Conservation (phyloP, 2,888 invertebrate genomes). For the Volucella inanis region DNA sequence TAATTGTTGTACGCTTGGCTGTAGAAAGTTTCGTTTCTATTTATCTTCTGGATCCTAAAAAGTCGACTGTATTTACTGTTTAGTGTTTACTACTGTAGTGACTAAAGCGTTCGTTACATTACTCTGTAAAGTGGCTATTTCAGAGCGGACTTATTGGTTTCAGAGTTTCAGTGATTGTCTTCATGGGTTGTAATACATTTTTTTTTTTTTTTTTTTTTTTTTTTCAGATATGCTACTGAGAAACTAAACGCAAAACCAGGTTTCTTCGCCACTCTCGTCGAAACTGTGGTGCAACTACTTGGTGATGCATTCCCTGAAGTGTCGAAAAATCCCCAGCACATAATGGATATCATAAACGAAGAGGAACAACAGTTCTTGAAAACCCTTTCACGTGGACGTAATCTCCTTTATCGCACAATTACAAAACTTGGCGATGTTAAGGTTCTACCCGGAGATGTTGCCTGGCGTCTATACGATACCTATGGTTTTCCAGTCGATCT, state of each 20-base stretch:
- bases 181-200: not conserved
- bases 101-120: too few relatives aligned
- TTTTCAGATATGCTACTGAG: slow-evolving; percentile 93
- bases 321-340: slow-evolving; percentile 93
- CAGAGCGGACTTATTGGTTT: too few relatives aligned
- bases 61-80: too few relatives aligned
- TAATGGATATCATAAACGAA: slow-evolving; percentile 97
- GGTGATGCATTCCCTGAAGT: slow-evolving; percentile 92
- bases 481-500: slow-evolving; percentile 99
- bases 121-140: too few relatives aligned
- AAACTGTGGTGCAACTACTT: slow-evolving; percentile 93
- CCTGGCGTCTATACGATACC: slow-evolving; percentile 99
- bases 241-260: slow-evolving; percentile 98
- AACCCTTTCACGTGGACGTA: slow-evolving; percentile 94
- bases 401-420: slow-evolving; percentile 95
- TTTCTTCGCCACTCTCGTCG: slow-evolving; percentile 94
- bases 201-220: slow-evolving; percentile 7
- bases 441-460: slow-evolving; percentile 95
- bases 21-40: too few relatives aligned
- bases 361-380: slow-evolving; percentile 99
- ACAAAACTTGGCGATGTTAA: slow-evolving; percentile 89
- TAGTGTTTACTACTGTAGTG: too few relatives aligned
- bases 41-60: too few relatives aligned
- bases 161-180: too few relatives aligned
- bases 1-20: too few relatives aligned